A percentile compares a stretch with the other conserved stretches of the same genome.
Evolutionary conservation across 2,113 vertebrate genomes (phyloP).

Genomic region (Micromys minutus): DNA sequence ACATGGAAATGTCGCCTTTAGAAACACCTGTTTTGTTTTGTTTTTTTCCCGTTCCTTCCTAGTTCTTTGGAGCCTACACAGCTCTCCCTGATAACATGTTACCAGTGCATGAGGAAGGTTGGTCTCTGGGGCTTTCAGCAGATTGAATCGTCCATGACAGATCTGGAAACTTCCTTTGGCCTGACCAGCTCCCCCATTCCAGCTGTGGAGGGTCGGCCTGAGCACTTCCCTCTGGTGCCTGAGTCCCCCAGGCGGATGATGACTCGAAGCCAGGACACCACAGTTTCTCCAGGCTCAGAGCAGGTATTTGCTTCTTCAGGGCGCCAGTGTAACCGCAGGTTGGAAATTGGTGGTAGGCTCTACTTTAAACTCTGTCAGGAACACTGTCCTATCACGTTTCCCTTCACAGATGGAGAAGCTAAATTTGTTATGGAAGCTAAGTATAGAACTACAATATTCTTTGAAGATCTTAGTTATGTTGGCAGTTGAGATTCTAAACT

Average conservation of each 20-base stretch:
- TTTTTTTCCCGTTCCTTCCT: not conserved
- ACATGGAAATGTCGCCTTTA: slow-evolving; percentile 14
- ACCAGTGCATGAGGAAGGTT: slow-evolving; percentile 94
- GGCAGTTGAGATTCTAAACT: slow-evolving; percentile 27
- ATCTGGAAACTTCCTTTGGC: slow-evolving; percentile 80
- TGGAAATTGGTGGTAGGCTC: not conserved
- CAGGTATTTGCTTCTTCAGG: slow-evolving; percentile 85
- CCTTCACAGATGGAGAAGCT: not conserved
- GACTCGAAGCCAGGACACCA: slow-evolving; percentile 92
- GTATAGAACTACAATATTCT: slow-evolving; percentile 23
- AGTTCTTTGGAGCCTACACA: slow-evolving; percentile 86
- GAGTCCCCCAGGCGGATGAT: slow-evolving; percentile 91
- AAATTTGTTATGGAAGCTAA: slow-evolving; percentile 46
- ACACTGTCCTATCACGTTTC: not conserved
- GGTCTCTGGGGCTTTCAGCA: slow-evolving; percentile 96
- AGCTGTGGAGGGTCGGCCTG: slow-evolving; percentile 80
- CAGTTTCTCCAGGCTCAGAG: slow-evolving; percentile 76
- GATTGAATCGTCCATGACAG: slow-evolving; percentile 85
- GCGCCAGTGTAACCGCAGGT: not conserved
- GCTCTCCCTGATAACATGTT: slow-evolving; percentile 91
- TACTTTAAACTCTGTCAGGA: not conserved
- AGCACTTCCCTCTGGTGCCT: slow-evolving; percentile 79
- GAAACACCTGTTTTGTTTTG: not conserved
- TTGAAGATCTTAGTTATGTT: slow-evolving; percentile 22
- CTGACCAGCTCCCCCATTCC: not conserved